Evolutionary conservation across 2,888 invertebrate species (phyloP), one percentile per base, ranked within the genome.

Genomic region (Ennomos erosarius): DNA sequence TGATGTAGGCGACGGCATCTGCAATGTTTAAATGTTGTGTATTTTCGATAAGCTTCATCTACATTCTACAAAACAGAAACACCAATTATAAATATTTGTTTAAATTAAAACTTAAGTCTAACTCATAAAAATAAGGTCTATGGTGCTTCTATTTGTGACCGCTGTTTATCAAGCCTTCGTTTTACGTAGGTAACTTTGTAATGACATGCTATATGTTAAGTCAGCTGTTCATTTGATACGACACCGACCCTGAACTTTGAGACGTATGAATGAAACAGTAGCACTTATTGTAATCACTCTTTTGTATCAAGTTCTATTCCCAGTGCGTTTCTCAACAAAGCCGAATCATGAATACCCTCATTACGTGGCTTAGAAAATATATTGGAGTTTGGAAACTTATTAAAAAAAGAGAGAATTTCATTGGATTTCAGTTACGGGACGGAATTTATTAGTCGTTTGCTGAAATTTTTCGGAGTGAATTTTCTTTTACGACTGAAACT

Each of bases 231-330:
- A 65, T 77, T 66, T 54, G 69, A 78, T 64, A 69, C 68, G 81
- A 81, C 76, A 77, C 76, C 75, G 82, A 77, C 85, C 82, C 76
- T 84, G 85, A 84, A 82, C 82, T 76, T 74, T 67, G 75, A 67
- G 72, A 64, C 56, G 71, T 69, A 76, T 85, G 79, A 84, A 84
- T 82, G 86, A 78, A 85, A 86, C 82, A 84, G 83, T 79, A 74
- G 78, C 73, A 74, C 69, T 76, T 75, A 77, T 82, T 81, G 77
- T 82, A 79, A 57, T 59, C 52, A 57, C 55, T 59, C 57, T 53
- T 53, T 63, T 63, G 61, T 58, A 46, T 55, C 42, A 54, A 38
- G 38, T 39, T 47, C 48, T 52, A 46, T 50, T 33, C 42, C 38
- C 44, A 55, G 33, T 49, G 49, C 40, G 33, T 47, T 51, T 43